Percentiles rank a stretch among this genome's conserved stretches.
Evolutionary conservation across 1,140 invertebrate genomes (phyloP).

Genomic region (Drosophila tristis): DNA sequence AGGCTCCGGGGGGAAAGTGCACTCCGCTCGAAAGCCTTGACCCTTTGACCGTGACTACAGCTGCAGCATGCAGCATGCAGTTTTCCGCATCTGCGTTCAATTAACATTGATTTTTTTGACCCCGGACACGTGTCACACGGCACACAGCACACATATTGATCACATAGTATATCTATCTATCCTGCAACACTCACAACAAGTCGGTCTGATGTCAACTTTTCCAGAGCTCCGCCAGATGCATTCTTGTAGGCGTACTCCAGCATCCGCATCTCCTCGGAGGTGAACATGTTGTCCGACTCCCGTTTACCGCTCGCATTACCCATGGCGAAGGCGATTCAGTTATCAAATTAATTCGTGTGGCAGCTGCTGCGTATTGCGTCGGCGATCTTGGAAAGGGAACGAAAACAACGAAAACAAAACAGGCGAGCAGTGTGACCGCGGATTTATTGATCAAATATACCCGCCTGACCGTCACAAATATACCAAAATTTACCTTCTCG

Average conservation of each 20-base stretch:
- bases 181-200: constrained; percentile 56
- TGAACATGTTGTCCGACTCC: constrained; percentile 67
- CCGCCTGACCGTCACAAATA: too few relatives aligned
- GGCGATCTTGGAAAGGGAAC: too few relatives aligned
- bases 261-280: constrained; percentile 62
- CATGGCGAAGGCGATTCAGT: constrained; percentile 37
- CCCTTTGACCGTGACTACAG: constrained; percentile 48
- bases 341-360: background rate
- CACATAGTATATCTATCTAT: background rate
- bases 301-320: constrained; percentile 69
- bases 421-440: too few relatives aligned
- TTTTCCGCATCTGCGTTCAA: too few relatives aligned
- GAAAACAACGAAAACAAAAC: too few relatives aligned
- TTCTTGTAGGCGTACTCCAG: constrained; percentile 63
- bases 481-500: too few relatives aligned
- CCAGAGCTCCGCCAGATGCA: constrained; percentile 68
- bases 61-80: background rate
- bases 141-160: constrained; percentile 18
- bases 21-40: constrained; percentile 46
- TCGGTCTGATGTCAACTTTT: constrained; percentile 66
- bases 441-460: background rate
- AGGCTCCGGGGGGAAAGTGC: background rate
- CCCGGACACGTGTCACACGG: background rate
- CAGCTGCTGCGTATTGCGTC: background rate
- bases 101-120: constrained; percentile 63